Evolutionary conservation across 2,888 invertebrate genomes (phyloP).

Genomic region (Habrosyne pyritoides): DNA sequence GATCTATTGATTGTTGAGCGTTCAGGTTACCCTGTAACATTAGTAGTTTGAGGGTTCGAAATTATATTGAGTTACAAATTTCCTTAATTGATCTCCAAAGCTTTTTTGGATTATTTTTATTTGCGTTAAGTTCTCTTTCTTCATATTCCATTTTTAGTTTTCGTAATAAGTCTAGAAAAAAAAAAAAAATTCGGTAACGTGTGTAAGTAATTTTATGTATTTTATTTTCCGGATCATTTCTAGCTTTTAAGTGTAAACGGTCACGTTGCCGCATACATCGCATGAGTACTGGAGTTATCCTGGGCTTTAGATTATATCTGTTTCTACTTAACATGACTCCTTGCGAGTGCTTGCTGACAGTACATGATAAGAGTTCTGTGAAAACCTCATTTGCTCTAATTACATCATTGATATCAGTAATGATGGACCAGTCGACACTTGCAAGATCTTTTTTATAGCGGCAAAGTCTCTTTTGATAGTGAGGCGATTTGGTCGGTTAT

Average conservation of each 20-base stretch:
- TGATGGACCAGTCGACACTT: slow-evolving; percentile 4
- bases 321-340: slow-evolving; percentile 8
- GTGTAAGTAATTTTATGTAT: neutral
- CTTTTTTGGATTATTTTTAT: slow-evolving; percentile 13
- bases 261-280: slow-evolving; percentile 17
- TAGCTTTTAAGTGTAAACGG: slow-evolving; percentile 9
- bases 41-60: neutral
- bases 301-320: slow-evolving; percentile 14
- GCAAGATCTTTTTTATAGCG: slow-evolving; percentile 6
- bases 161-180: slow-evolving; percentile 10
- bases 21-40: neutral
- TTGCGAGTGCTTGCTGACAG: slow-evolving; percentile 11
- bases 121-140: slow-evolving; percentile 4
- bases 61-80: slow-evolving; percentile 8
- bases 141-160: slow-evolving; percentile 14
- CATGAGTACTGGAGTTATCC: slow-evolving; percentile 20
- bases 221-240: slow-evolving; percentile 10
- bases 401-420: neutral
- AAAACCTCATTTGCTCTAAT: slow-evolving; percentile 7
- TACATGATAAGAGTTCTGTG: neutral
- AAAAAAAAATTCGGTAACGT: slow-evolving; percentile 12
- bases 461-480: slow-evolving; percentile 4
- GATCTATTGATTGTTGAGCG: slow-evolving; percentile 8
- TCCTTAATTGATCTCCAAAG: slow-evolving; percentile 16
- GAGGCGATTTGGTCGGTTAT: neutral